Evolutionary conservation across 2,888 invertebrate species (phyloP), one percentile per base, ranked within the genome.

Genomic region (Crocallis elinguaria): DNA sequence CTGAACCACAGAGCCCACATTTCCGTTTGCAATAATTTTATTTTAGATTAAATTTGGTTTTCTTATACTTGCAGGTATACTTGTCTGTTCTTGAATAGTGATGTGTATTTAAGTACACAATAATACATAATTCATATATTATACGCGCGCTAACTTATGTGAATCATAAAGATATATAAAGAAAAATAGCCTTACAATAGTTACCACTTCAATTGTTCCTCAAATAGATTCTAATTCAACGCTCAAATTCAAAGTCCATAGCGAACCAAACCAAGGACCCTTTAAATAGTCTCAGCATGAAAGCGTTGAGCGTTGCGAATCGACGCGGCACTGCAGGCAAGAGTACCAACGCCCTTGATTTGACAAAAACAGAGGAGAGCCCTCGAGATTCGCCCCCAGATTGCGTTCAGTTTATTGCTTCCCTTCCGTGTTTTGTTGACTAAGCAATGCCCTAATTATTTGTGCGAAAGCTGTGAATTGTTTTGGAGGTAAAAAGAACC

Each of bases 341-440:
- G 11, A 8, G 14, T 11, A 19, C 38, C 35, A n/a, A n/a, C n/a
- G 11, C 44, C 69, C 75, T 76, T 74, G 75, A 78, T 77, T 81
- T 76, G 75, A 76, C 77, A 79, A 80, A 78, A 82, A 75, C 75
- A 41, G 75, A 74, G 64, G 66, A 79, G 77, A 53, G 64, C 73
- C 64, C 78, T 79, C 66, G 70, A 78, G 76, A 71, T 73, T 70
- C 58, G 64, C 67, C 71, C 68, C 68, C 69, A 76, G 75, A 79
- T 79, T 79, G 74, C 68, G 67, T 70, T 71, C 71, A 61, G 68
- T 72, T 75, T 71, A 77, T 75, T 70, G 72, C 66, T 60, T 60
- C 69, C 69, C 61, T 73, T 67, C 74, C 56, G 67, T 64, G 65
- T 60, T 69, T 70, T 68, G 66, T 66, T 62, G 65, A 57, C 58